phyloP scores from a whole-genome alignment of 1,140 invertebrate species.

The Tetranychus cinnabarinus region DNA sequence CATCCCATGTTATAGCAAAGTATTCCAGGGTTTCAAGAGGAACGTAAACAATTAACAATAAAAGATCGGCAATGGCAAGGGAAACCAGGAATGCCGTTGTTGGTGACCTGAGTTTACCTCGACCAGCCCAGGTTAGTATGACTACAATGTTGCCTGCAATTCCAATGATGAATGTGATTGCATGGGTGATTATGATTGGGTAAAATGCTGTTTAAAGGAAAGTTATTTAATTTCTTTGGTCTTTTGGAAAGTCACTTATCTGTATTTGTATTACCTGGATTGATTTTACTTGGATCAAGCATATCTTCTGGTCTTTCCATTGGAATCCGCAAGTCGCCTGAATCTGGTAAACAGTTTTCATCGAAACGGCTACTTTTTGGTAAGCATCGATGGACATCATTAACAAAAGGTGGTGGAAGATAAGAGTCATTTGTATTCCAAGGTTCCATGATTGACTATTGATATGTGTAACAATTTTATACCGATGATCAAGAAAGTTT shows the following conservation, averaged over 20 bases:
- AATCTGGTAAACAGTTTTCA: no score
- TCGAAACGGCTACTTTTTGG: no score
- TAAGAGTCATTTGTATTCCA: no score
- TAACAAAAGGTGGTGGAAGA: no score
- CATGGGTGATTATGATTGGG: slow-evolving; percentile 20
- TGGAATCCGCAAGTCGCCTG: slow-evolving; percentile 1
- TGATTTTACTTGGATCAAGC: slow-evolving; percentile 17
- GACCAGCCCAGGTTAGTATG: slow-evolving; percentile 11
- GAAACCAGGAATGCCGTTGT: slow-evolving; percentile 15
- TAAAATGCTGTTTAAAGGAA: slow-evolving; percentile 13
- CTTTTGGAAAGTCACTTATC: neutral
- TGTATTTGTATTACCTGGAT: slow-evolving; percentile 11
- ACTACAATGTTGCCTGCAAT: slow-evolving; percentile 17
- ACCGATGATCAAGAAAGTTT: no score
- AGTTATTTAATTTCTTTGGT: neutral
- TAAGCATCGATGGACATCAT: no score
- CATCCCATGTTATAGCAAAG: slow-evolving; percentile 13
- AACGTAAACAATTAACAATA: slow-evolving; percentile 14
- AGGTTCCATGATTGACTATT: no score
- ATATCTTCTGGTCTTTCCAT: slow-evolving; percentile 19
- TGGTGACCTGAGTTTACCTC: slow-evolving; percentile 11
- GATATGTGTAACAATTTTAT: no score
- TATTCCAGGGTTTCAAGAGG: slow-evolving; percentile 14
- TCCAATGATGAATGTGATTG: slow-evolving; percentile 21
- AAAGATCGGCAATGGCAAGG: slow-evolving; percentile 14